Conservation (phyloP, 2,113 vertebrate species). For the Rhea pennata region DNA sequence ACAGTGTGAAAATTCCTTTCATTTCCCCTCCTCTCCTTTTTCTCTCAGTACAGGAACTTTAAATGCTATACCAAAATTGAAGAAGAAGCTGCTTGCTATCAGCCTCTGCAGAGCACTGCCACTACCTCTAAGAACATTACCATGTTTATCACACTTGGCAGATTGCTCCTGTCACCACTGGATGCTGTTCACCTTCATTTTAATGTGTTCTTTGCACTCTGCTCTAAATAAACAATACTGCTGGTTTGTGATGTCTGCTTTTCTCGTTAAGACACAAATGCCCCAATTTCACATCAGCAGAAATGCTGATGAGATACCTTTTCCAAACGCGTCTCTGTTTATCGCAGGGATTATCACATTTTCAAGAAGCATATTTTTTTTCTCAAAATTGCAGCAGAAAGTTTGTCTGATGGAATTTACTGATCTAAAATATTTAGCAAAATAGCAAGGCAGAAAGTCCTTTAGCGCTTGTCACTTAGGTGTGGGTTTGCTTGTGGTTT, state of each 20-base stretch:
- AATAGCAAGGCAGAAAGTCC: not conserved
- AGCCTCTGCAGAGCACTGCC: not conserved
- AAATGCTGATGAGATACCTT: conserved; percentile 1
- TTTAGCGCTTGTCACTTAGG: not conserved
- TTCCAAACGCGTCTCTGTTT: not conserved
- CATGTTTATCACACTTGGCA: conserved; percentile 10
- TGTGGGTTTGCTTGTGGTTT: conserved; percentile 14
- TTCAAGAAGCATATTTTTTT: not conserved
- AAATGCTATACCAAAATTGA: not conserved
- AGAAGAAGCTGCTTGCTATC: conserved; percentile 23
- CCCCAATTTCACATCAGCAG: not conserved
- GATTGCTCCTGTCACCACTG: not conserved
- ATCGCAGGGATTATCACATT: not conserved
- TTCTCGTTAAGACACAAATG: conserved; percentile 12
- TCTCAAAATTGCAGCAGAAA: not conserved
- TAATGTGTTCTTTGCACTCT: not conserved
- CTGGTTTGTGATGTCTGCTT: conserved; percentile 6
- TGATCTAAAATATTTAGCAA: not conserved
- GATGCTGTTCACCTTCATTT: conserved; percentile 15
- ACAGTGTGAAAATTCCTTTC: not conserved
- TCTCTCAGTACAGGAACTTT: not conserved
- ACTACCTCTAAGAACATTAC: not conserved
- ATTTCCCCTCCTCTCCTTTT: not conserved
- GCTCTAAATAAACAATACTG: not conserved
- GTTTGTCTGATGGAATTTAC: not conserved